Base-by-base conservation (phyloP, 2,888 invertebrate species). In the Ornithoptera alexandrae region DNA sequence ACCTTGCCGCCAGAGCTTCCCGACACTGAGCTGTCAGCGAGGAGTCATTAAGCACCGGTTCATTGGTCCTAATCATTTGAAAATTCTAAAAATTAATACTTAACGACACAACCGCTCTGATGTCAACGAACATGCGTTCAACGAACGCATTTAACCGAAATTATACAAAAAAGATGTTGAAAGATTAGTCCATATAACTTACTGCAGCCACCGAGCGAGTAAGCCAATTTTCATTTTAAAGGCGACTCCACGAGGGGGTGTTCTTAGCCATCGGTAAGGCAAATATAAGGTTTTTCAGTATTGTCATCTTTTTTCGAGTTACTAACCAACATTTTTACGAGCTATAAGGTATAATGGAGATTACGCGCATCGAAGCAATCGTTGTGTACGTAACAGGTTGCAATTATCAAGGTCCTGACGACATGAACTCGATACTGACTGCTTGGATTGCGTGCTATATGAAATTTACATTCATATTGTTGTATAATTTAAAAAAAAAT, bases 1-100 rank as follows among this genome's bases (percentile, higher is more conserved):
- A 86, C 90, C 90, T 90, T 89, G 90, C 77, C 74, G 81, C 90
- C 88, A 90, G 90, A 89, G 84, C 86, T 82, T 85, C 18, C 8
- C 77, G 74, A 74, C 73, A 73, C 68, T 75, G 74, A 72, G 73
- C 74, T 74, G 76, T 74, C 72, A 74, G 71, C 73, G 72, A 71
- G 63, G 72, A 73, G 72, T 74, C 74, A 73, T 74, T 71, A 73
- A 74, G 73, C 74, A 74, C 76, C 74, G 75, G 75, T 74, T 73
- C 66, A 72, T 8, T 42, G 42, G 8, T 42, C 73, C 70, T 70
- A 72, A 73, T 71, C 70, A 72, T 71, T 68, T 62, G 59, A 72
- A 73, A 73, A 74, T 76, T 72, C 65, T 70, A 65, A 72, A 73
- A 66, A 68, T 76, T 73, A 76, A 74, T 20, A 10, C 12, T 20